Conservation (phyloP, 2,797 vertebrate genomes). For the Acestrorhynchus altus region DNA sequence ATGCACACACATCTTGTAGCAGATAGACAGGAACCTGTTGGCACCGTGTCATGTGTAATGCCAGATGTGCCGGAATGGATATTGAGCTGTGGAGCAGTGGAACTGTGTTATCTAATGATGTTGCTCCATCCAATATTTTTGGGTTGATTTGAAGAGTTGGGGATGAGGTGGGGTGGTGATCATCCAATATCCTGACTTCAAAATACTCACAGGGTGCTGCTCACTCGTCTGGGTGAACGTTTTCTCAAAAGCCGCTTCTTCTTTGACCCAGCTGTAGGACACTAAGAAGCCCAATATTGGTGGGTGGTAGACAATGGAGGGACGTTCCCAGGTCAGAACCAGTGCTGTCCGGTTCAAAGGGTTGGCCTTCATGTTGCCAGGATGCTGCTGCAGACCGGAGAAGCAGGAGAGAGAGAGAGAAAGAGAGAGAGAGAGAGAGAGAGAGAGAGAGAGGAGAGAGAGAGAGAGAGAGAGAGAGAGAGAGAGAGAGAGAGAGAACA, state of each 20-base stretch:
- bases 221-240: constrained; percentile 94
- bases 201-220: constrained; percentile 88
- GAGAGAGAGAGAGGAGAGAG: not conserved
- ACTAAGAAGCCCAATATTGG: constrained; percentile 95
- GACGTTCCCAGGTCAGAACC: constrained; percentile 93
- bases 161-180: no score
- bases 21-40: no score
- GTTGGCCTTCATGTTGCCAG: constrained; percentile 94
- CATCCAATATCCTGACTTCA: no score
- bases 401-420: not conserved
- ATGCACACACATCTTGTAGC: no score
- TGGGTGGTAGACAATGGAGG: constrained; percentile 91
- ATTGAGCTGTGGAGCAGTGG: no score
- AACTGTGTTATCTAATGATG: no score
- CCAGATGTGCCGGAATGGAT: no score
- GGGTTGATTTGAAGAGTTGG: no score
- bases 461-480: not conserved
- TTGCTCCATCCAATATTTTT: no score
- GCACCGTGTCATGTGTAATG: no score
- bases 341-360: constrained; percentile 90
- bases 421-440: not conserved
- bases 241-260: constrained; percentile 92
- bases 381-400: constrained; percentile 92
- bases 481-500: not conserved
- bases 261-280: constrained; percentile 97